A percentile compares a stretch with the other conserved stretches of the same genome.
These are phyloP conservation scores for Lycaon pictus DNA, from an alignment of 2,113 vertebrate genomes.

Conservation along the genomic window DNA sequence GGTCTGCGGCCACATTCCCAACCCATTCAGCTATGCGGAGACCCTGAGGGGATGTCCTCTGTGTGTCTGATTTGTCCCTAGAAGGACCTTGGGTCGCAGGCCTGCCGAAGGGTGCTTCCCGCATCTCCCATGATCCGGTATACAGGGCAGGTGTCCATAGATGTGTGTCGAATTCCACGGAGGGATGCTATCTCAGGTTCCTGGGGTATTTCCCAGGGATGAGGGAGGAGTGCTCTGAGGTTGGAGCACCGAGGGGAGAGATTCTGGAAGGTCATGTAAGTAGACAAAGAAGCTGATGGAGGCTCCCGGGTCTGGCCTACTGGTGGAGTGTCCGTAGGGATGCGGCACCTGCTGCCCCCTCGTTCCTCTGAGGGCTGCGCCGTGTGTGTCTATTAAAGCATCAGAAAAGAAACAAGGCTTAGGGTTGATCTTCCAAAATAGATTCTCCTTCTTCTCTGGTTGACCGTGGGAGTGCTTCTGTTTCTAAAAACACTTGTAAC, in stretches of 20 bases:
- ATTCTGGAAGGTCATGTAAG: neutral
- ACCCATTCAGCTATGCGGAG: neutral
- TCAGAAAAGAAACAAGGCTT: no score
- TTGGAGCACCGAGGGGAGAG: neutral
- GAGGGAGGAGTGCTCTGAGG: neutral
- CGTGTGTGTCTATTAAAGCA: neutral
- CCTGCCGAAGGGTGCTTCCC: rapidly evolving
- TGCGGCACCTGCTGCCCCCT: rapidly evolving
- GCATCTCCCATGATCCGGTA: rapidly evolving
- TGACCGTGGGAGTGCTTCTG: no score
- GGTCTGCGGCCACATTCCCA: neutral
- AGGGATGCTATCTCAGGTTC: rapidly evolving
- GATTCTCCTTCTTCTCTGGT: neutral
- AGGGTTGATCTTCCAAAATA: rapidly evolving
- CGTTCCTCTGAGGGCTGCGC: neutral
- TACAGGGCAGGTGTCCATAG: rapidly evolving
- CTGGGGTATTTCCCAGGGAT: neutral
- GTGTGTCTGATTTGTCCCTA: neutral
- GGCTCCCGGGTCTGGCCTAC: rapidly evolving
- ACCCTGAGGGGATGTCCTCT: neutral
- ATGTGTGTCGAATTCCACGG: no score
- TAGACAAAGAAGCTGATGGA: neutral
- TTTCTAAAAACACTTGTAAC: neutral
- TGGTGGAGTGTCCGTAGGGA: rapidly evolving
- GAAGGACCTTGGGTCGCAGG: neutral